Base-by-base conservation (phyloP, 92 coral and sea anemone genomes). In the Epizoanthus stellaris region DNA sequence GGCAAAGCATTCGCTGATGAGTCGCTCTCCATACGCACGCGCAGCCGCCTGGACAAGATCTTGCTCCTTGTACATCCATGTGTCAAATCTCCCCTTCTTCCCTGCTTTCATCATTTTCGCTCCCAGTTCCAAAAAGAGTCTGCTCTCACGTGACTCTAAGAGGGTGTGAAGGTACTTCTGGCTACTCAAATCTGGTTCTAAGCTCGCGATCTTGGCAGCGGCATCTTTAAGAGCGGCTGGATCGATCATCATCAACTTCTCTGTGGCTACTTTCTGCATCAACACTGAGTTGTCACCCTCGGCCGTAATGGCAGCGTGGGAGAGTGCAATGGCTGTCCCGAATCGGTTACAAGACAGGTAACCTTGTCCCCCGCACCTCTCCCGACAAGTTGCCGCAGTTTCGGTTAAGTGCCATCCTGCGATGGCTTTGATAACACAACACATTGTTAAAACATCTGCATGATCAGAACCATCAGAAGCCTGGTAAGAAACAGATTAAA, bases 291-390 rank as follows among this genome's bases (percentile, higher is more conserved):
- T 95, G 85, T 95, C 98, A 3, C 98, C 98, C 75, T 95, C 98
- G 14, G 98, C 98, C 34, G 98, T 95, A 88, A 95, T 95, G 60
- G 94, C 93, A 56, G 98, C 95, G 77, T 95, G 98, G 14, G 98
- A 86, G 67, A 86, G 88, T 52, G 90, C 96, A 5, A 93, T 85
- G 57, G 91, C 91, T 9, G 82, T 77, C 21, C 82, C 82, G 17
- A 77, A 77, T 68, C 92, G 85, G 90, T 95, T 95, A 38, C 98
- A 95, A 45, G 98, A 95, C 47, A 95, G 91, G 87, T 90, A 95
- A 8, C 98, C 98, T 38, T 95, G 98, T 38, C 98, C 98, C 0
- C 98, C 98, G 59, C 98, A 95, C 75, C 98, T 90, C 86, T 95
- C 98, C 14, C 98, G 98, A 77, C 94, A 87, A 20, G 82, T 80